Base-by-base conservation (phyloP, 2,888 invertebrate species). In the Lymantria dispar region DNA sequence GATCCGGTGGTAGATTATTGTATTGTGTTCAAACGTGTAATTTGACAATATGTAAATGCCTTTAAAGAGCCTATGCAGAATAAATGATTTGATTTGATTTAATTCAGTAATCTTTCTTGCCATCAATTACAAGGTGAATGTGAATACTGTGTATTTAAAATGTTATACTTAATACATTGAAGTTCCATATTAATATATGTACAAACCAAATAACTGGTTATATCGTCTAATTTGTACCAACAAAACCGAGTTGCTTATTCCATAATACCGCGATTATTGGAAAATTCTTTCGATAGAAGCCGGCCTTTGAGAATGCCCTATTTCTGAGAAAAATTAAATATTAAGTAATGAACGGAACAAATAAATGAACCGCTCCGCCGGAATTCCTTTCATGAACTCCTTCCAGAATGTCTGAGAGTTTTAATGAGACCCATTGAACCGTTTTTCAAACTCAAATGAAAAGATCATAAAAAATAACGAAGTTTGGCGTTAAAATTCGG, bases 371-470 rank as follows among this genome's bases (percentile, higher is more conserved):
- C 74, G 65, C 71, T 62, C 71, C 60, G 65, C 60, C 69, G 75
- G 62, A 63, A 78, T 78, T 80, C 72, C 77, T 77, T 78, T 80
- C 68, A 74, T 68, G 62, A 74, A 77, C 76, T 81, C 74, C 75
- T 78, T 79, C 78, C 72, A 74, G 72, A 70, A 71, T 72, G 71
- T 75, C 75, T 72, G 76, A 77, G 83, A 84, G 75, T 86, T 85
- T 85, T 86, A 85, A 87, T 82, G 85, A 85, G 79, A 63, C 74
- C 72, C 76, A 80, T 82, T 83, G 76, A 80, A 83, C 76, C 79
- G 74, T 78, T 83, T 84, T 77, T 68, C 78, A 74, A 85, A 86
- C 76, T 85, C 79, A 77, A 85, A 83, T 85, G 83, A 85, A 86
- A 85, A 79, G 80, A 77, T 82, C 77, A 83, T 81, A 79, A 84